Evolutionary conservation across 2,888 invertebrate genomes (phyloP), one percentile per base, ranked within the genome.

Genomic region (Pseudolycoriella hygida): DNA sequence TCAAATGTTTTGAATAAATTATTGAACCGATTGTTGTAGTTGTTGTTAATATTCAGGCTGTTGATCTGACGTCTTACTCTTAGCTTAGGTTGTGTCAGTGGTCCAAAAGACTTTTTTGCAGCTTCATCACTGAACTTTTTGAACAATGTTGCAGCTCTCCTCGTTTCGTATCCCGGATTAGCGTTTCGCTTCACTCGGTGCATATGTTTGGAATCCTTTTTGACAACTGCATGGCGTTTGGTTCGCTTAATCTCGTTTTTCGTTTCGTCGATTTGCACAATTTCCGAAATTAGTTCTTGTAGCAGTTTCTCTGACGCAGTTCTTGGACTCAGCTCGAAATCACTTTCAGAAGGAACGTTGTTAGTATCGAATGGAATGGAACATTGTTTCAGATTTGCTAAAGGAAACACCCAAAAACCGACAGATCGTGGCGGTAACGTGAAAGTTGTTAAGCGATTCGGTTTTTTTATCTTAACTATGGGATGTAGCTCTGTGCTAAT

Each of bases 391-490:
- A 77, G 62, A 55, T 75, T 71, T 1, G 78, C 74, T 44, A 71
- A 72, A 0, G 81, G 77, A 11, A 85, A 57, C 1, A 83, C 77
- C 76, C 81, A 84, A 59, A 85, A 85, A 0, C 76, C 80, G 40
- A 85, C 73, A 0, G 79, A 76, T 54, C 72, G 72, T 0, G 77
- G 67, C 2, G 82, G 80, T 3, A 82, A 56, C 40, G 68, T 68
- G 14, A 84, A 57, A 6, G 71, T 62, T 3, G 80, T 53, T 1
- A 71, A 67, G 53, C 69, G 67, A 47, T 68, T 69, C 5, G 71
- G 68, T 46, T 72, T 59, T 15, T 71, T 69, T 2, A 62, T 62
- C 52, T 67, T 68, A 40, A 77, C 62, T 42, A 68, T 57, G 3
- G 76, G 72, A 48, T 70, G 66, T 11, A 77, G 65, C 17, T 73